phyloP scores from a whole-genome alignment of 2,797 vertebrate genomes.

The Poeciliopsis infans region DNA sequence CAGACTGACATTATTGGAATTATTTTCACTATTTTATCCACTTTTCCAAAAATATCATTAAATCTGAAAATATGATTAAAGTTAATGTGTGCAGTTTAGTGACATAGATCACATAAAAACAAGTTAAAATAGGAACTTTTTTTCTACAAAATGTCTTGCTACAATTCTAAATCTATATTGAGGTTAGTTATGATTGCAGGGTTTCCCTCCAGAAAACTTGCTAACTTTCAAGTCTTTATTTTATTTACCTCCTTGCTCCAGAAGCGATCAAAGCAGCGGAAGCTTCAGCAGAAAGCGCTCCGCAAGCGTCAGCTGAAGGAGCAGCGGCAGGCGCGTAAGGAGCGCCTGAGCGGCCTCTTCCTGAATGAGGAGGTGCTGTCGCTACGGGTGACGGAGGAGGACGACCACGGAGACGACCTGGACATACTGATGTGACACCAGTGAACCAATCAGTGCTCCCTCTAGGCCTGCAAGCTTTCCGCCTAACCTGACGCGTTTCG shows the following conservation, averaged over 20 bases:
- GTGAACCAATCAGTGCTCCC: slow-evolving; percentile 88
- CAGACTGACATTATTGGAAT: too few species aligned
- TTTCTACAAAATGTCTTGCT: too few species aligned
- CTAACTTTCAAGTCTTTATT: background rate
- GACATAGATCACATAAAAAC: too few species aligned
- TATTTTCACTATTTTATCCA: too few species aligned
- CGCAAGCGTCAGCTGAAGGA: slow-evolving; percentile 97
- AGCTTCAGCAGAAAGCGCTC: slow-evolving; percentile 96
- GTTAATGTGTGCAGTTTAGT: too few species aligned
- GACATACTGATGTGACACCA: slow-evolving; percentile 97
- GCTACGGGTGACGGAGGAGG: slow-evolving; percentile 94
- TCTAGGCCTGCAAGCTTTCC: slow-evolving; percentile 80
- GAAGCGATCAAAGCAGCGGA: slow-evolving; percentile 98
- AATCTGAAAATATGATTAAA: too few species aligned
- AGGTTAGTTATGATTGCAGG: too few species aligned
- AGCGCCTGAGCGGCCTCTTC: slow-evolving; percentile 95
- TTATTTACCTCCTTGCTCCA: slow-evolving; percentile 45
- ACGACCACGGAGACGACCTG: slow-evolving; percentile 90
- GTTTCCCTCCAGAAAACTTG: too few species aligned
- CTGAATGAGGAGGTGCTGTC: slow-evolving; percentile 98
- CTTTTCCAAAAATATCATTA: too few species aligned
- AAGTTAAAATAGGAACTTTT: too few species aligned
- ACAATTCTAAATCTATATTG: too few species aligned
- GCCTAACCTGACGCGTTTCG: background rate
- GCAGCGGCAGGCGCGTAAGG: slow-evolving; percentile 96